Percentiles rank a stretch among this genome's conserved stretches.
phyloP scores from a whole-genome alignment of 2,888 invertebrate genomes.

The Eulithis testata region DNA sequence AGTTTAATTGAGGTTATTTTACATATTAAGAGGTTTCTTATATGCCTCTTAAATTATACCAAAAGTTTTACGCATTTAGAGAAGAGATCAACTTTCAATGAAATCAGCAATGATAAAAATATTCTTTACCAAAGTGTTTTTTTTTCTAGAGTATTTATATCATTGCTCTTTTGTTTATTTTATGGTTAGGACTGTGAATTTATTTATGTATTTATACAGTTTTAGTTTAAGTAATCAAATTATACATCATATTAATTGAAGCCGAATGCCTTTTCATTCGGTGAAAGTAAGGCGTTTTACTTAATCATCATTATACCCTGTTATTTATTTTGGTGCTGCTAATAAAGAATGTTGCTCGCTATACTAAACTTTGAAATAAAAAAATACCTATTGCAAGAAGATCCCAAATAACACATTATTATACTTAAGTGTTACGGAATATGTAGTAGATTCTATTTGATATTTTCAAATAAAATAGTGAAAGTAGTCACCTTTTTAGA shows the following conservation, averaged over 20 bases:
- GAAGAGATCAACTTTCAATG: conserved; percentile 17
- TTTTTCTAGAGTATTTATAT: conserved; percentile 2
- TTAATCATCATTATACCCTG: conserved; percentile 17
- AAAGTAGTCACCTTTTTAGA: neutral
- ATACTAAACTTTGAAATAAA: conserved; percentile 8
- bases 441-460: too few relatives aligned
- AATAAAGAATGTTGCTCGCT: conserved; percentile 17
- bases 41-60: conserved; percentile 50
- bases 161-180: conserved; percentile 5
- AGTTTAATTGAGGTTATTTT: neutral
- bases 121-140: neutral
- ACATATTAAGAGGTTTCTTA: conserved; percentile 3
- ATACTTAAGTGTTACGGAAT: conserved; percentile 15
- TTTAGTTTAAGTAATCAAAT: conserved; percentile 18
- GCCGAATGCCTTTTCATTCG: conserved; percentile 27
- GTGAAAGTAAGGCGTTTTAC: conserved; percentile 13
- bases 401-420: neutral
- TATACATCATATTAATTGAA: conserved; percentile 15
- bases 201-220: conserved; percentile 27
- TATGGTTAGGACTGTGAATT: conserved; percentile 5
- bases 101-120: conserved; percentile 20
- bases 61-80: conserved; percentile 69
- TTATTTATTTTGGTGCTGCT: conserved; percentile 40
- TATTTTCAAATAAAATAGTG: too few relatives aligned
- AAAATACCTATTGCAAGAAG: neutral